Evolutionary conservation across 2,113 vertebrate genomes (phyloP), one percentile per base, ranked within the genome.

Genomic region (Macquaria ambigua): DNA sequence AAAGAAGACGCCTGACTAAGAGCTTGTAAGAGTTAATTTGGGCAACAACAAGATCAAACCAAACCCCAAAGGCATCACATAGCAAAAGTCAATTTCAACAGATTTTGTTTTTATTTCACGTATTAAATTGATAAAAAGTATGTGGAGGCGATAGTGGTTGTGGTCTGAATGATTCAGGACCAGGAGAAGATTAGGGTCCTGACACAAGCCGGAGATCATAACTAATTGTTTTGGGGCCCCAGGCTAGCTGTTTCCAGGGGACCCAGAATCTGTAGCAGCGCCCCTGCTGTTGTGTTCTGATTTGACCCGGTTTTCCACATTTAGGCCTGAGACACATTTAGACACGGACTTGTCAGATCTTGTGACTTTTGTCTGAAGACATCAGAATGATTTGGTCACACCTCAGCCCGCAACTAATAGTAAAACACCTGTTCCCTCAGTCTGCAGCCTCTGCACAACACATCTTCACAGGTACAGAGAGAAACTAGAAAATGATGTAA

Each of bases 401-500:
- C 34, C 18, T 46, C 20, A 3, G 4, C 5, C 4, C 1, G 0
- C 25, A 50, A 6, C 58, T 34, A n/a, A 52, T 6, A 6, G 0
- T 28, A 14, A 72, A 63, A n/a, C 78, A 80, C 34, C 58, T 80
- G 59, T 43, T 63, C 12, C 31, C n/a, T 21, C 66, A 48, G 64
- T 6, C 59, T 76, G 46, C 59, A 37, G 43, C 31, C 31, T 41
- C 21, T 3, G 34, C 14, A 8, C 62, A 31, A 2, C 75, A 39
- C 50, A 16, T 10, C 48, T 6, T 23, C 63, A 23, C 61, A 53
- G 58, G 31, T 37, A n/a, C 74, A 39, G 43, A 48, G 0, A 14
- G 31, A 37, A 46, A 63, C 41, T 3, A 6, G 10, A 6, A 14
- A 1, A 5, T 9, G 2, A 39, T 3, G 48, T 6, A 1, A 64